Percentiles rank a stretch among this genome's conserved stretches.
phyloP scores from a whole-genome alignment of 2,113 vertebrate genomes.

The Osmerus eperlanus region DNA sequence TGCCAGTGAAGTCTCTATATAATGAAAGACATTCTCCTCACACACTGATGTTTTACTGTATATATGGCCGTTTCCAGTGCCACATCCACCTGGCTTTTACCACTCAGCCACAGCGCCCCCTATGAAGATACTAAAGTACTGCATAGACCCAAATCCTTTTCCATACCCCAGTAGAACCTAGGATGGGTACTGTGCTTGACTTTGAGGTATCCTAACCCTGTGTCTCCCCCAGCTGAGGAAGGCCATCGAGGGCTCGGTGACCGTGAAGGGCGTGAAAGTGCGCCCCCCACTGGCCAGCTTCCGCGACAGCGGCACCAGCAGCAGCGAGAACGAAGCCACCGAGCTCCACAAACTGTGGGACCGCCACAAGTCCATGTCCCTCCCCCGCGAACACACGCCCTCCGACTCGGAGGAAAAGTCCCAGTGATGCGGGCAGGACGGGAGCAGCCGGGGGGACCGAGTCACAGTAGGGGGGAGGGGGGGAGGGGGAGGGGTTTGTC shows the following conservation, averaged over 20 bases:
- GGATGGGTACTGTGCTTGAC: no score
- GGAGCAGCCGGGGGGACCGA: slow-evolving; percentile 5
- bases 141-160: no score
- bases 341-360: slow-evolving; percentile 94
- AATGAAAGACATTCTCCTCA: no score
- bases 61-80: no score
- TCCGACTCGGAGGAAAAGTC: slow-evolving; percentile 84
- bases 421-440: slow-evolving; percentile 61
- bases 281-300: slow-evolving; percentile 94
- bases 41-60: no score
- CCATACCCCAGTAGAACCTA: no score
- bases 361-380: slow-evolving; percentile 79
- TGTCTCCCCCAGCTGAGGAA: slow-evolving; percentile 81
- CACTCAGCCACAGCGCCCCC: no score
- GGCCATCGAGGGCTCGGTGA: slow-evolving; percentile 94
- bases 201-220: no score
- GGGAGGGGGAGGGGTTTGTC: not conserved
- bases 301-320: slow-evolving; percentile 88
- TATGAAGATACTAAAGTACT: no score
- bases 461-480: not conserved
- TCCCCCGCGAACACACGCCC: slow-evolving; percentile 80
- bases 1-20: no score
- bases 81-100: no score
- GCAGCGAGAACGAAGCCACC: slow-evolving; percentile 88
- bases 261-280: slow-evolving; percentile 89